Percentiles rank a stretch among this genome's conserved stretches.
Evolutionary conservation across 2,888 invertebrate species (phyloP).

Genomic region (Amiota mariae): DNA sequence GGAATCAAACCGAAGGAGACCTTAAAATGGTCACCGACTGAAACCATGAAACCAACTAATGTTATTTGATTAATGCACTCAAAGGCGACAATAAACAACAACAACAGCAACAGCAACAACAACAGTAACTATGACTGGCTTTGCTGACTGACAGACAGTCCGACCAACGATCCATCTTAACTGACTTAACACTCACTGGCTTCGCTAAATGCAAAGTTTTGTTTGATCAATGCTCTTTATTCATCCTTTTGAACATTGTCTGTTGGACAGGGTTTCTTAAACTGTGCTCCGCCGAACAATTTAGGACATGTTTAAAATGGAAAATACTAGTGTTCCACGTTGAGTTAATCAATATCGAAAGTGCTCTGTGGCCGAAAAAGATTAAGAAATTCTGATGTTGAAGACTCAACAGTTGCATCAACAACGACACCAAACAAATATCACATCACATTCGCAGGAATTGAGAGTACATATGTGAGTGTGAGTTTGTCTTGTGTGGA

Average conservation of each 20-base stretch:
- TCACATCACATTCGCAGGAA: conserved; percentile 15
- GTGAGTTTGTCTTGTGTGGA: not conserved
- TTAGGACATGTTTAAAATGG: not conserved
- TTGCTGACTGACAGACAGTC: conserved; percentile 14
- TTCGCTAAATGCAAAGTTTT: no score
- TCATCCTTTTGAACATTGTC: not conserved
- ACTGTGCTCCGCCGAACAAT: not conserved
- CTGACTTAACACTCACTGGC: no score
- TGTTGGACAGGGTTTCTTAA: no score
- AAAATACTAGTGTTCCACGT: no score
- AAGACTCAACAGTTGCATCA: not conserved
- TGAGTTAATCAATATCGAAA: no score
- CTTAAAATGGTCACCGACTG: not conserved
- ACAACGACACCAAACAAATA: conserved; percentile 20
- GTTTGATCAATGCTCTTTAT: no score
- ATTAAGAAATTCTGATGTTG: not conserved
- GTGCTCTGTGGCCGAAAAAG: no score
- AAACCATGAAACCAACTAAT: conserved; percentile 1
- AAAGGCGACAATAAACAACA: conserved; percentile 64
- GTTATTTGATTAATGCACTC: conserved; percentile 65
- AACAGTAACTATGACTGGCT: conserved; percentile 3
- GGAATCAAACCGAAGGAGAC: not conserved
- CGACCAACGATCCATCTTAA: not conserved
- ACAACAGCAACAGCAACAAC: not conserved
- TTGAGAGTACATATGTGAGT: not conserved